Conservation (phyloP, 2,888 invertebrate species). For the Nipponacmea schrenckii region DNA sequence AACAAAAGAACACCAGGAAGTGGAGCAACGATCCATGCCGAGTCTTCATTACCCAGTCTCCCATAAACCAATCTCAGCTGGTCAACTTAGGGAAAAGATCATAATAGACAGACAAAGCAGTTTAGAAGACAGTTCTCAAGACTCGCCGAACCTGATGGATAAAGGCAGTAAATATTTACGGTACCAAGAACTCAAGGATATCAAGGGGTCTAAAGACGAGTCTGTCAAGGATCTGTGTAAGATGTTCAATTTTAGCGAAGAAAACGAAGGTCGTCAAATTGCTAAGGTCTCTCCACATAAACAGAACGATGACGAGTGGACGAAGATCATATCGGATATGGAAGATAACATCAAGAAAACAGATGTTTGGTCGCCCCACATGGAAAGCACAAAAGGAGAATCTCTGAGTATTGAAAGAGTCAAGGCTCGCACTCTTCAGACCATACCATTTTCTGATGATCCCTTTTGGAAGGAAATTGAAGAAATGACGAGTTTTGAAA, state of each 20-base stretch:
- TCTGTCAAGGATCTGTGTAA: constrained; percentile 43
- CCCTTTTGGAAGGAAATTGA: constrained; percentile 62
- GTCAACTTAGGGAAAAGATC: background rate
- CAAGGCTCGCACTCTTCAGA: constrained; percentile 56
- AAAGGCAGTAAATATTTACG: constrained; percentile 6
- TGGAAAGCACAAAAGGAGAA: constrained; percentile 53
- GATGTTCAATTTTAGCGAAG: constrained; percentile 38
- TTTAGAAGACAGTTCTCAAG: background rate
- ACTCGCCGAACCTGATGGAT: background rate
- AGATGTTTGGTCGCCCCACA: constrained; percentile 60
- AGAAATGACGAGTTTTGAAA: constrained; percentile 55
- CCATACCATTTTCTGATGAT: constrained; percentile 60
- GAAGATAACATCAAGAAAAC: constrained; percentile 33
- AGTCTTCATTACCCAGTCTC: background rate
- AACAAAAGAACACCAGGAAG: background rate
- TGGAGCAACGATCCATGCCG: background rate
- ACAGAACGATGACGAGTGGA: constrained; percentile 26
- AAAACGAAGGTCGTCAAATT: constrained; percentile 12
- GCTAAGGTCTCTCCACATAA: constrained; percentile 26
- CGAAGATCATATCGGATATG: constrained; percentile 32
- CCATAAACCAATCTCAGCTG: background rate
- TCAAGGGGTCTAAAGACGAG: constrained; percentile 46
- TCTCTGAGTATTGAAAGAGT: constrained; percentile 58
- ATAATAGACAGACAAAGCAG: background rate
- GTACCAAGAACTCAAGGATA: constrained; percentile 34